These are phyloP conservation scores for Kryphioiulus occultus DNA, from an alignment of 2,888 invertebrate genomes.

Conservation along the genomic window DNA sequence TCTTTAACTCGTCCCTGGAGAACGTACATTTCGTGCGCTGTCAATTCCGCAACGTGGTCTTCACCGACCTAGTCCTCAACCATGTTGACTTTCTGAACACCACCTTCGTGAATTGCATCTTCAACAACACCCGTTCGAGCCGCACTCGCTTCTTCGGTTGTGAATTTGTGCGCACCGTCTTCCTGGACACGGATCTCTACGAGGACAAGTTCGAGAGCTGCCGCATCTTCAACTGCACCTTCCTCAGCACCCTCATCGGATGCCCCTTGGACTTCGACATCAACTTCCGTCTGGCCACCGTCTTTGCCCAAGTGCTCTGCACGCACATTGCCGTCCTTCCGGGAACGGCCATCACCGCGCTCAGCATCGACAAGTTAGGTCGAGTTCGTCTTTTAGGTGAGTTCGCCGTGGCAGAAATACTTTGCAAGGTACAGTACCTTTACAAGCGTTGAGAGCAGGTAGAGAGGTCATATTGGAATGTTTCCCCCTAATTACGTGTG, in stretches of 20 bases:
- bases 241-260: constrained; percentile 62
- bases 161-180: constrained; percentile 68
- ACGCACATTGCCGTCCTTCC: constrained; percentile 65
- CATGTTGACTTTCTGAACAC: constrained; percentile 77
- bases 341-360: constrained; percentile 63
- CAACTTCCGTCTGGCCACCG: constrained; percentile 69
- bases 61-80: constrained; percentile 73
- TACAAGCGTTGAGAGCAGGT: no score
- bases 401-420: neutral
- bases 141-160: constrained; percentile 72
- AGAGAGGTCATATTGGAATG: no score
- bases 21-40: constrained; percentile 71
- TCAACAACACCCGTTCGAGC: constrained; percentile 76
- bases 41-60: constrained; percentile 72
- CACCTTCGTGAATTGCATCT: constrained; percentile 73
- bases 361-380: constrained; percentile 63
- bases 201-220: constrained; percentile 67
- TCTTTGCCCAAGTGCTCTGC: constrained; percentile 64
- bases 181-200: constrained; percentile 74
- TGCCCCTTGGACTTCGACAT: constrained; percentile 66
- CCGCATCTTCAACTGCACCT: constrained; percentile 67
- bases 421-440: neutral
- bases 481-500: no score
- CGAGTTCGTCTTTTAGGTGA: constrained; percentile 64
- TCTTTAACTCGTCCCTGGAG: constrained; percentile 71